phyloP scores from a whole-genome alignment of 2,888 invertebrate genomes.

The Branchipolynoe longqiensis region DNA sequence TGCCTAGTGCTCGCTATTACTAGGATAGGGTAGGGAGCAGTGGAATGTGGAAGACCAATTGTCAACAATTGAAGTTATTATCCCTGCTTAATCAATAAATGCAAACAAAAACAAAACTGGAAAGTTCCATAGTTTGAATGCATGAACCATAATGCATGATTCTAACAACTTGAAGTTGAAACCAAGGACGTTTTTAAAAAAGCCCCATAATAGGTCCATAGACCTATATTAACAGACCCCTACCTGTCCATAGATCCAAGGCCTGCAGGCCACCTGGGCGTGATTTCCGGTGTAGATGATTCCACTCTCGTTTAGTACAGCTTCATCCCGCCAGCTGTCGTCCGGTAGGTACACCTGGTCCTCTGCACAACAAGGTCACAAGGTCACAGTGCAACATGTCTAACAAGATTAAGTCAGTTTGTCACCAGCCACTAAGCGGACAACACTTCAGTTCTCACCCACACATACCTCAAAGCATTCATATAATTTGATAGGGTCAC shows the following conservation, averaged over 20 bases:
- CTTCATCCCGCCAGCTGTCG: slow-evolving; percentile 89
- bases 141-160: not conserved
- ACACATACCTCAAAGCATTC: too few relatives aligned
- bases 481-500: too few relatives aligned
- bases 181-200: not conserved
- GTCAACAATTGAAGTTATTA: not conserved
- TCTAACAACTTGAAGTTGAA: not conserved
- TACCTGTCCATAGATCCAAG: slow-evolving; percentile 94
- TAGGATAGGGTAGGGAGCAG: too few relatives aligned
- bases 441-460: too few relatives aligned
- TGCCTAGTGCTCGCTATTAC: too few relatives aligned
- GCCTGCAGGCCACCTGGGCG: slow-evolving; percentile 86
- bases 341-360: slow-evolving; percentile 90
- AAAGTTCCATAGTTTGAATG: too few relatives aligned
- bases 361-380: slow-evolving; percentile 80
- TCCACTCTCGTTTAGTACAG: slow-evolving; percentile 88
- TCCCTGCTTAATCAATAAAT: not conserved
- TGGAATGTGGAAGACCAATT: not conserved
- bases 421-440: too few relatives aligned
- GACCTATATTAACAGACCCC: not conserved
- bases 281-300: slow-evolving; percentile 94
- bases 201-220: not conserved
- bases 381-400: too few relatives aligned
- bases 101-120: too few relatives aligned
- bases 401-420: too few relatives aligned